phyloP scores from a whole-genome alignment of 2,888 invertebrate species.

The Orthosia gracilis region DNA sequence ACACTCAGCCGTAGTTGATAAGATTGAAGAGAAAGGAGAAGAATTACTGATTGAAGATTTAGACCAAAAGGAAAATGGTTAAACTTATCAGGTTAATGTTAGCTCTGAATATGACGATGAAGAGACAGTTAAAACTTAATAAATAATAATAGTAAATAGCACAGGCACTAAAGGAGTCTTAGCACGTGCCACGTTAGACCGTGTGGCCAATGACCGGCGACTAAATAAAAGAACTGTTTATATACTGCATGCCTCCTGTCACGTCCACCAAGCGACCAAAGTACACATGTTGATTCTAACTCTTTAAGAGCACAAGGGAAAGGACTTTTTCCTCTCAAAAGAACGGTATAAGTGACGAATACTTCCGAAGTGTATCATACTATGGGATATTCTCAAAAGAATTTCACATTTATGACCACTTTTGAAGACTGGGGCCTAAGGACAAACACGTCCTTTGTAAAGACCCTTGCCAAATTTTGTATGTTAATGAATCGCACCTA shows the following conservation, averaged over 20 bases:
- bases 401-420: slow-evolving; percentile 24
- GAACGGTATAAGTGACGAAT: neutral
- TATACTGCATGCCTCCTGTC: slow-evolving; percentile 29
- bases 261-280: slow-evolving; percentile 41
- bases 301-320: slow-evolving; percentile 2
- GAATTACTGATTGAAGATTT: neutral
- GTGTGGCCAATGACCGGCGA: slow-evolving; percentile 26
- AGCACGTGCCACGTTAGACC: slow-evolving; percentile 29
- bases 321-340: neutral
- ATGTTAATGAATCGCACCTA: slow-evolving; percentile 46
- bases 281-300: slow-evolving; percentile 1
- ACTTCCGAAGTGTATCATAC: neutral
- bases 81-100: neutral
- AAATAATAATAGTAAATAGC: slow-evolving; percentile 24
- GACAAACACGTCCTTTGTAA: slow-evolving; percentile 18
- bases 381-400: slow-evolving; percentile 18
- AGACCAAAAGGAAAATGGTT: neutral
- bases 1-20: neutral
- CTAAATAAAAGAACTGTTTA: slow-evolving; percentile 39
- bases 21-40: neutral
- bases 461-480: slow-evolving; percentile 28
- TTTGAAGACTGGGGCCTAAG: slow-evolving; percentile 23
- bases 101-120: neutral
- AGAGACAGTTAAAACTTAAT: slow-evolving; percentile 8
- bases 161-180: slow-evolving; percentile 19